phyloP scores from a whole-genome alignment of 2,113 vertebrate species.

The Rattus norvegicus region DNA sequence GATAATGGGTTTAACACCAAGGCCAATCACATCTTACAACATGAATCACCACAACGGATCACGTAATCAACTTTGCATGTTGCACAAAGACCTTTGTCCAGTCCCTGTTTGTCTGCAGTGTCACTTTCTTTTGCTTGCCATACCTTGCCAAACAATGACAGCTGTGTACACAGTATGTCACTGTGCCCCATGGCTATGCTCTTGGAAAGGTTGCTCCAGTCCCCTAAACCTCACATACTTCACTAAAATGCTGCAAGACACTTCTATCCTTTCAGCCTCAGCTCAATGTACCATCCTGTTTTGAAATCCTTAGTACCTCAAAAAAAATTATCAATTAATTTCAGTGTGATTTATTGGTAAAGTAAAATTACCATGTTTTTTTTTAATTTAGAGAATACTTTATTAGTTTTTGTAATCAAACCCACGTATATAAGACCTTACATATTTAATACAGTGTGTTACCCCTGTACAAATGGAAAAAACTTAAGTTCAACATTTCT shows the following conservation, averaged over 20 bases:
- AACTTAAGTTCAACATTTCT: too few relatives aligned
- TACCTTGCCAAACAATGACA: too few relatives aligned
- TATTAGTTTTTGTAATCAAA: too few relatives aligned
- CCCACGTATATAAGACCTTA: too few relatives aligned
- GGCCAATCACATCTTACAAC: neutral
- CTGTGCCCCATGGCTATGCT: neutral
- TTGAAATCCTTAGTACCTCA: neutral
- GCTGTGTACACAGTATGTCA: neutral
- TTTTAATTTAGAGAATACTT: too few relatives aligned
- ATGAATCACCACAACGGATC: neutral
- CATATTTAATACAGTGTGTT: too few relatives aligned
- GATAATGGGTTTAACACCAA: neutral
- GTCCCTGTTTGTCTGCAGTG: too few relatives aligned
- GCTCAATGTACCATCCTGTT: neutral
- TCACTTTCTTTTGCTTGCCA: neutral
- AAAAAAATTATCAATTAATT: slow-evolving; percentile 40
- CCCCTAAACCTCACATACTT: neutral
- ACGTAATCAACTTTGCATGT: neutral
- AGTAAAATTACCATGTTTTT: neutral
- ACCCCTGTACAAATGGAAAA: too few relatives aligned
- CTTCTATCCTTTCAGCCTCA: neutral
- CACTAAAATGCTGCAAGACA: neutral
- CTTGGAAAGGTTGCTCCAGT: neutral
- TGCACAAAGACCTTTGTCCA: neutral
- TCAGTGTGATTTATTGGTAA: neutral